Conservation (phyloP, 2,888 invertebrate species). For the Ichneumon xanthorius region DNA sequence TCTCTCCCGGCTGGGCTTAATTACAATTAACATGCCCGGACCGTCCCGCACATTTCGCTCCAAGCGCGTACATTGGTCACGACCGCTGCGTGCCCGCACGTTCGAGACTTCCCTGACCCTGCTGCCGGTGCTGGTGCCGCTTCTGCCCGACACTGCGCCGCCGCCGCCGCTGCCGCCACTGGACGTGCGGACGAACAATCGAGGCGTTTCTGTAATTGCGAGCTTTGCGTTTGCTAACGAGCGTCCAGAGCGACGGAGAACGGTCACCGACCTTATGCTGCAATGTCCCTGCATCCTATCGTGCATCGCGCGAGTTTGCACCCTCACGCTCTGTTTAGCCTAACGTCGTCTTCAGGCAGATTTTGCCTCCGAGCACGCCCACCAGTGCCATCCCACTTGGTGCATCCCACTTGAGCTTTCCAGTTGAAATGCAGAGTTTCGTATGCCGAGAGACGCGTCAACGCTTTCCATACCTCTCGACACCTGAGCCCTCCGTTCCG, state of each 20-base stretch:
- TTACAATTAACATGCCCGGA: slow-evolving; percentile 67
- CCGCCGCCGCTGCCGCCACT: slow-evolving; percentile 10
- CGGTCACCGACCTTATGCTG: slow-evolving; percentile 3
- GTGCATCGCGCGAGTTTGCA: slow-evolving; percentile 35
- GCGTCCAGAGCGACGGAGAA: slow-evolving; percentile 27
- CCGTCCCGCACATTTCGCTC: slow-evolving; percentile 64
- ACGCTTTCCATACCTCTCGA: neutral
- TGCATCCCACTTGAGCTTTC: neutral
- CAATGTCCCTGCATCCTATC: slow-evolving; percentile 29
- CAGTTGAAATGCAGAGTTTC: slow-evolving; percentile 1
- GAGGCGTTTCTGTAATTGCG: slow-evolving; percentile 46
- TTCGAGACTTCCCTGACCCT: slow-evolving; percentile 48
- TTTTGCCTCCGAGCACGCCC: neutral
- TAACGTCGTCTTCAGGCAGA: slow-evolving; percentile 26
- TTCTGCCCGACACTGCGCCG: slow-evolving; percentile 25
- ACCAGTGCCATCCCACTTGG: neutral
- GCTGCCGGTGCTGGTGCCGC: slow-evolving; percentile 6
- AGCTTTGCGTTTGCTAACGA: slow-evolving; percentile 53
- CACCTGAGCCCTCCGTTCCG: neutral
- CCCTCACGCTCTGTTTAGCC: neutral
- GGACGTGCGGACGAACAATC: slow-evolving; percentile 51
- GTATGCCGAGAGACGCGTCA: slow-evolving; percentile 18
- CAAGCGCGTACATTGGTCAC: slow-evolving; percentile 61
- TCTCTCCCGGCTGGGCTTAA: slow-evolving; percentile 59
- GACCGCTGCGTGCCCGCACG: slow-evolving; percentile 46